phyloP scores from a whole-genome alignment of 2,113 vertebrate genomes.

The Peromyscus leucopus region DNA sequence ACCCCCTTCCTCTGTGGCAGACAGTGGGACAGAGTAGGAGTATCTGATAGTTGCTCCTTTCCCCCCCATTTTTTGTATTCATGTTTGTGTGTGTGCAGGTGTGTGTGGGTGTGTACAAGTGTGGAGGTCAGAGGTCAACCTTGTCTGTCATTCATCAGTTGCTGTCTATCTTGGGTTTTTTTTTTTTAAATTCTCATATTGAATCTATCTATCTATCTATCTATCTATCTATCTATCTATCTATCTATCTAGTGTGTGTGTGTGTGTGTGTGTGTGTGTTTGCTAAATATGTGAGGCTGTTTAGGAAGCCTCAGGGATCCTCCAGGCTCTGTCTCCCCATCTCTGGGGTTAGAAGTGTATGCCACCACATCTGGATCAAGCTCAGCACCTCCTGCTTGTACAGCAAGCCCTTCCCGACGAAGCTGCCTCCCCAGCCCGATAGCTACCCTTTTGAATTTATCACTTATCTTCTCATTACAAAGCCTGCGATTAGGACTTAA shows the following conservation, averaged over 20 bases:
- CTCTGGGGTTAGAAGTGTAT: background rate
- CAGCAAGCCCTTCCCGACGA: background rate
- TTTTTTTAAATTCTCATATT: background rate
- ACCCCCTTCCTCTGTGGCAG: background rate
- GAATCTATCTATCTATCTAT: no score
- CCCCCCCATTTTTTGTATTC: no score
- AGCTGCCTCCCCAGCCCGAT: background rate
- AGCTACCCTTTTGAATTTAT: background rate
- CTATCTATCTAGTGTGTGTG: no score
- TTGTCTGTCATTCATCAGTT: background rate
- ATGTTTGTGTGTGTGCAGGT: background rate
- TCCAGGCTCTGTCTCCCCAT: background rate
- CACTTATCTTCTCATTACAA: background rate
- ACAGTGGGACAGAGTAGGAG: no score
- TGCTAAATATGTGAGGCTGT: background rate
- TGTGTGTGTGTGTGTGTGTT: no score
- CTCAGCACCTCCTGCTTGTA: background rate
- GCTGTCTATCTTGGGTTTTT: background rate
- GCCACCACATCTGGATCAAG: background rate
- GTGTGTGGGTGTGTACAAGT: background rate
- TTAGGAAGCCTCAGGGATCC: background rate
- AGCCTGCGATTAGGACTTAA: constrained; percentile 16
- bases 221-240: no score
- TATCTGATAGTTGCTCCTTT: background rate
- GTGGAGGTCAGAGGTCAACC: background rate